Evolutionary conservation across 53 echinoderm and acorn worm genomes (phyloP).

Genomic region (Astropecten irregularis): DNA sequence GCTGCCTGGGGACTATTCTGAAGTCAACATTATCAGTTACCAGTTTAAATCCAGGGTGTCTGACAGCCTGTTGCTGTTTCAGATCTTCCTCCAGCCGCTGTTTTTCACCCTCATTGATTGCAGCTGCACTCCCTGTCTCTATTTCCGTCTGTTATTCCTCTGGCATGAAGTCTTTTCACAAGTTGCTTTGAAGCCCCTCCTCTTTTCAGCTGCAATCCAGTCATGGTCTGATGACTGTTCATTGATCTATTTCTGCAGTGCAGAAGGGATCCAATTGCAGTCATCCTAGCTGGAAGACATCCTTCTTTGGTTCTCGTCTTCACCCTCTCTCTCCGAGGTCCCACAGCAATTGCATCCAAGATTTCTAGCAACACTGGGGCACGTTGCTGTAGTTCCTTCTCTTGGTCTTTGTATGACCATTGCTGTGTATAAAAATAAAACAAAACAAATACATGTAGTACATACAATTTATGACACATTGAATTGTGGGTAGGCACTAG

Average conservation of each 20-base stretch:
- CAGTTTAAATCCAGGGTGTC: slow-evolving; percentile 45
- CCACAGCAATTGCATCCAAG: slow-evolving; percentile 12
- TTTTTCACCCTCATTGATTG: not conserved
- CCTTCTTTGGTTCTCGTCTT: not conserved
- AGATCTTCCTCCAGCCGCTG: not conserved
- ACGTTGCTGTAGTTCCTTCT: slow-evolving; percentile 3
- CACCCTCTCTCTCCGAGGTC: not conserved
- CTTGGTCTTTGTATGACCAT: slow-evolving; percentile 47
- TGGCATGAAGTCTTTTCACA: too few relatives aligned
- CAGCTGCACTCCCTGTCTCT: not conserved
- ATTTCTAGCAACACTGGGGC: slow-evolving; percentile 30
- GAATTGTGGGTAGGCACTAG: too few relatives aligned
- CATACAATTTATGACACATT: too few relatives aligned
- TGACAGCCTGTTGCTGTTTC: not conserved
- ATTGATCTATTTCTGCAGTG: slow-evolving; percentile 1
- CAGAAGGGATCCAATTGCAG: slow-evolving; percentile 1
- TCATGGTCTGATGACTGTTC: slow-evolving; percentile 20
- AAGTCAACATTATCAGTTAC: slow-evolving; percentile 70
- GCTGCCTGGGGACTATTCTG: slow-evolving; percentile 36
- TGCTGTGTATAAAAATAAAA: not conserved
- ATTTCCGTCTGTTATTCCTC: not conserved
- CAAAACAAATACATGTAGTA: too few relatives aligned
- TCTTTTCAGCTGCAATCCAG: slow-evolving; percentile 1
- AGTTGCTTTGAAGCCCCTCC: slow-evolving; percentile 16
- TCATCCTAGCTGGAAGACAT: not conserved